A percentile compares a stretch with the other conserved stretches of the same genome.
These are phyloP conservation scores for Myiagra hebetior DNA, from an alignment of 2,113 vertebrate species.

Conservation along the genomic window DNA sequence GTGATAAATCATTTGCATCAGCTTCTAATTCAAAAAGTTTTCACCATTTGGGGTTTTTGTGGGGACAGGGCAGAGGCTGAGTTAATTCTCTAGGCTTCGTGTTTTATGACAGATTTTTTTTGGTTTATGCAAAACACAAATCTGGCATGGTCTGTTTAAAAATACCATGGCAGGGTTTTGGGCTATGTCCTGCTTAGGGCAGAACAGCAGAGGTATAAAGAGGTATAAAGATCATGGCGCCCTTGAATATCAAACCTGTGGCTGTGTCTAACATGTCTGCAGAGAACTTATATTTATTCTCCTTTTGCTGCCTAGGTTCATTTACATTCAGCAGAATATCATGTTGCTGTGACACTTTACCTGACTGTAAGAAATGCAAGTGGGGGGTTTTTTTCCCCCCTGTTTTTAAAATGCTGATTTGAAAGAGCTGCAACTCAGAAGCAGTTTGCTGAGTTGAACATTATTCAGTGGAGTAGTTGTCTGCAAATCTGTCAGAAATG, in stretches of 20 bases:
- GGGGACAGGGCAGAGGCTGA: background rate
- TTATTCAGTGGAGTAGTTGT: background rate
- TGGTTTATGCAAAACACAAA: background rate
- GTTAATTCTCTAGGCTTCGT: background rate
- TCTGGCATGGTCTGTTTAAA: background rate
- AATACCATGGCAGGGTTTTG: background rate
- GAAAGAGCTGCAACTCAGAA: background rate
- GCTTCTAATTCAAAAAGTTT: background rate
- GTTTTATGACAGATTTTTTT: background rate
- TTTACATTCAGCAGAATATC: background rate
- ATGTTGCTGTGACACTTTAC: background rate
- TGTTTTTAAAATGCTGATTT: slow-evolving; percentile 1
- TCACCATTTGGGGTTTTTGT: background rate
- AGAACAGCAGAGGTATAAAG: background rate
- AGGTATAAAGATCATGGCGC: background rate
- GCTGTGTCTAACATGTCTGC: background rate
- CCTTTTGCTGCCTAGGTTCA: background rate
- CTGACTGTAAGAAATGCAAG: background rate
- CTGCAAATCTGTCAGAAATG: background rate
- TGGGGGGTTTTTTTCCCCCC: accelerated
- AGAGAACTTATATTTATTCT: background rate
- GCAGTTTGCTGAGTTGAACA: background rate
- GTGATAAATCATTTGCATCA: background rate
- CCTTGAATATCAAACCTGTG: background rate
- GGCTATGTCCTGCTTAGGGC: background rate